Base-by-base conservation (phyloP, 64 coral and sea anemone genomes). In the Pocillopora damicornis region DNA sequence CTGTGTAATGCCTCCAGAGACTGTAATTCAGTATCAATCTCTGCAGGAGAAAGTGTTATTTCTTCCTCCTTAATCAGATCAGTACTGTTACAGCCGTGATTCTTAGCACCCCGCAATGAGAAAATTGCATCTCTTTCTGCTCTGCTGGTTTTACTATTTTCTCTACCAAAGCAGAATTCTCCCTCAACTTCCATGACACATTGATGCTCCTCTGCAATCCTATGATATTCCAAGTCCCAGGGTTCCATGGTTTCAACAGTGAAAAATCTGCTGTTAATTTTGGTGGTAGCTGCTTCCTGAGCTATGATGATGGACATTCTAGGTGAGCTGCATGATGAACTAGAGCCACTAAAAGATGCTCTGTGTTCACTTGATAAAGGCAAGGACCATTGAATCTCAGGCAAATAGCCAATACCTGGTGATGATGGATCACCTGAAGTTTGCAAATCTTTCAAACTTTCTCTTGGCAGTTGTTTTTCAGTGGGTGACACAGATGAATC, bases 301-400 rank as follows among this genome's bases (percentile, higher is more conserved):
- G 94, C 94, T 63, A 97, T 97, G 36, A 97, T 85, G 42, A 97
- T 90, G 1, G 94, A 97, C 94, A 97, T 97, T 92, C 90, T 87
- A 12, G 94, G 91, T 60, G 91, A 83, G 63, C 83, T 89, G 35
- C 91, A 80, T 0, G 87, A 90, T 13, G 94, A 95, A 36, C 73
- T 93, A 15, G 90, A 88, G 22, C 87, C 94, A 13, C 59, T 89
- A 14, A 91, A 72, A 13, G 91, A 97, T 35, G 81, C 37, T 35
- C 64, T 85, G 11, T 42, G 69, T 22, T 37, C 81, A 85, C 25
- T 42, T 15, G 81, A 72, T n/a, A 85, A 25, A 1, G 81, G 81
- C 51, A 85, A 63, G 71, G 81, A 72, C 81, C 81, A 85, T 30
- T 58, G 56, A 42, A 85, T 42, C 65, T 85, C 81, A 0, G 81